These are phyloP conservation scores for Drosophila monieri DNA, from an alignment of 2,888 invertebrate genomes.

Conservation along the genomic window DNA sequence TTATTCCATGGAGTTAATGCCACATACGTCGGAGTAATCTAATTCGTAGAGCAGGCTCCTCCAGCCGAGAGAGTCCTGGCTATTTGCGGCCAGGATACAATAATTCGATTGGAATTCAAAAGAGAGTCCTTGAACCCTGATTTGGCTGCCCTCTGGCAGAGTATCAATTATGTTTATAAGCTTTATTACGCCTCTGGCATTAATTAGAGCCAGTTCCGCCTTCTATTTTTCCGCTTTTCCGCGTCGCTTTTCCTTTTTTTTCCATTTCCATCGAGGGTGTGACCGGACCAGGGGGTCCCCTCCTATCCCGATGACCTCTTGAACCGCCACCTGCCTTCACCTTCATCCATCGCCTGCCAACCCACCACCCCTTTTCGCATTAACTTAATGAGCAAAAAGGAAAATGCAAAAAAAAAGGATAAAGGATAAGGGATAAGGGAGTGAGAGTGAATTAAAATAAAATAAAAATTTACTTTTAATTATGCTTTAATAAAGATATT, in stretches of 20 bases:
- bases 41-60: slow-evolving; percentile 3
- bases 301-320: slow-evolving; percentile 11
- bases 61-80: too few species aligned
- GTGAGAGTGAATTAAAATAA: slow-evolving; percentile 29
- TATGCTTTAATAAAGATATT: slow-evolving; percentile 61
- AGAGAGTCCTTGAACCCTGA: neutral
- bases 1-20: slow-evolving; percentile 41
- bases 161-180: slow-evolving; percentile 7
- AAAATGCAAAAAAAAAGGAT: neutral
- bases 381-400: slow-evolving; percentile 61
- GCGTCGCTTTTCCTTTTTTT: neutral
- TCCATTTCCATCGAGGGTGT: neutral
- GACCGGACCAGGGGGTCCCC: slow-evolving; percentile 5
- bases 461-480: slow-evolving; percentile 58
- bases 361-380: slow-evolving; percentile 48
- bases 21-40: slow-evolving; percentile 27
- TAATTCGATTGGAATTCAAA: neutral
- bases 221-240: neutral
- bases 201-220: slow-evolving; percentile 4
- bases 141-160: neutral
- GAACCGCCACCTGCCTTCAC: slow-evolving; percentile 16
- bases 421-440: neutral
- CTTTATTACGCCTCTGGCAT: neutral
- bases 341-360: slow-evolving; percentile 6
- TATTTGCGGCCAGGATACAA: neutral